Evolutionary conservation across 1,140 invertebrate genomes (phyloP).

Genomic region (Caenorhabditis inopinata): DNA sequence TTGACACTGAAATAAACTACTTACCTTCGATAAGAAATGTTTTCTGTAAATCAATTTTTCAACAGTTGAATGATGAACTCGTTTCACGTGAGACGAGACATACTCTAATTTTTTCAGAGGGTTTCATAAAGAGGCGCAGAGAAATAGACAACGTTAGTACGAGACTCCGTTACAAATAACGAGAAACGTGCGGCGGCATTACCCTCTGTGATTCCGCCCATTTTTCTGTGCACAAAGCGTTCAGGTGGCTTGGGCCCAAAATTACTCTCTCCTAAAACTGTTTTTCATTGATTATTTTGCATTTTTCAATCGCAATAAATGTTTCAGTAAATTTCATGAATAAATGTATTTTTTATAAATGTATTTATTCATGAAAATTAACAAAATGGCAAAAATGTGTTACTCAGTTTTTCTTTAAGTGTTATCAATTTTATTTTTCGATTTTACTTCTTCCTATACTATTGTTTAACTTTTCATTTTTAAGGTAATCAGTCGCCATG

Average conservation of each 20-base stretch:
- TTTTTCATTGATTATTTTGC: neutral
- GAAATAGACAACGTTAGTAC: neutral
- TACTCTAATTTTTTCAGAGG: neutral
- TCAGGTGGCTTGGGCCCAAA: neutral
- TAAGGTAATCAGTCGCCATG: slow-evolving; percentile 21
- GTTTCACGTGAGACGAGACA: neutral
- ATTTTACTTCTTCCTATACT: neutral
- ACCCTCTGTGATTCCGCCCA: neutral
- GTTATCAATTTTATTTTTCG: neutral
- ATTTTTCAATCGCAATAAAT: too few species aligned
- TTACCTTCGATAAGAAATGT: too few species aligned
- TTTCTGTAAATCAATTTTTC: too few species aligned
- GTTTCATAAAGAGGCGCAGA: slow-evolving; percentile 7
- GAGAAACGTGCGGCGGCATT: neutral
- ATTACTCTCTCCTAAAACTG: neutral
- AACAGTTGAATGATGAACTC: neutral
- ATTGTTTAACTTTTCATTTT: neutral
- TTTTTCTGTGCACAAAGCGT: neutral
- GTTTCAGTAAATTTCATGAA: too few species aligned
- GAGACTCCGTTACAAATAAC: neutral
- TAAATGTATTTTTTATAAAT: too few species aligned
- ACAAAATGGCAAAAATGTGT: too few species aligned
- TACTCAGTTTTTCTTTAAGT: too few species aligned
- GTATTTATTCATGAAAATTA: too few species aligned
- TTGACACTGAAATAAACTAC: too few species aligned